Conservation (phyloP, 1,140 invertebrate genomes). For the Pseudomyrmex cubaensis region DNA sequence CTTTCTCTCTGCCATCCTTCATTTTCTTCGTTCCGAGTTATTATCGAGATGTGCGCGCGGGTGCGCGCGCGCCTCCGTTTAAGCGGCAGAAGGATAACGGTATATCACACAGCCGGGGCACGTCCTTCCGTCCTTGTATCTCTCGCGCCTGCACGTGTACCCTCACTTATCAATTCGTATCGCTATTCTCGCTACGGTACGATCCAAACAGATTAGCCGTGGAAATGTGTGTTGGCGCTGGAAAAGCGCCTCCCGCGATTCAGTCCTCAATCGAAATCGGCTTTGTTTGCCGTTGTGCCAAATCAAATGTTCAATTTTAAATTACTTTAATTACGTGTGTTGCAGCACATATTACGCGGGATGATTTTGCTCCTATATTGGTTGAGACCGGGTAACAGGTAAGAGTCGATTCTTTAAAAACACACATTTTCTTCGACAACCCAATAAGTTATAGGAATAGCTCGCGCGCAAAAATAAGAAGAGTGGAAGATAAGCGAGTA, state of each 20-base stretch:
- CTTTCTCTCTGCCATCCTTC: slow-evolving; percentile 53
- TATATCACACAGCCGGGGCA: slow-evolving; percentile 35
- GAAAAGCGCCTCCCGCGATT: slow-evolving; percentile 4
- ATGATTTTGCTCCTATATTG: not conserved
- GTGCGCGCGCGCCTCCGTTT: slow-evolving; percentile 39
- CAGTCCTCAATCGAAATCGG: not conserved
- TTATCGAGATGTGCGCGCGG: slow-evolving; percentile 37
- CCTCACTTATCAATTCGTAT: slow-evolving; percentile 59
- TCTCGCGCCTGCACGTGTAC: slow-evolving; percentile 42
- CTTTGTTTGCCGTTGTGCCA: not conserved
- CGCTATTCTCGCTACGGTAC: slow-evolving; percentile 32
- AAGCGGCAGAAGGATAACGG: slow-evolving; percentile 67
- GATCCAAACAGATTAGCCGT: slow-evolving; percentile 64
- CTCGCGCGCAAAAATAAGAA: slow-evolving; percentile 19
- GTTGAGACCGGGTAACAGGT: not conserved
- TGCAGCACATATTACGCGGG: not conserved
- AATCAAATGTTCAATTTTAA: too few species aligned
- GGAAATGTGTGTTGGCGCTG: slow-evolving; percentile 25
- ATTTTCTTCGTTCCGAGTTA: slow-evolving; percentile 54
- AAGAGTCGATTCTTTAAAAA: slow-evolving; percentile 7
- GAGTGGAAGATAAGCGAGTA: slow-evolving; percentile 25
- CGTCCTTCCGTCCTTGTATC: slow-evolving; percentile 69
- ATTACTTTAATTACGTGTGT: slow-evolving; percentile 10
- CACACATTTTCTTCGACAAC: slow-evolving; percentile 37
- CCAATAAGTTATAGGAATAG: slow-evolving; percentile 49